A percentile compares a stretch with the other conserved stretches of the same genome.
Evolutionary conservation across 1,140 invertebrate species (phyloP).

Genomic region (Acromyrmex charruanus): DNA sequence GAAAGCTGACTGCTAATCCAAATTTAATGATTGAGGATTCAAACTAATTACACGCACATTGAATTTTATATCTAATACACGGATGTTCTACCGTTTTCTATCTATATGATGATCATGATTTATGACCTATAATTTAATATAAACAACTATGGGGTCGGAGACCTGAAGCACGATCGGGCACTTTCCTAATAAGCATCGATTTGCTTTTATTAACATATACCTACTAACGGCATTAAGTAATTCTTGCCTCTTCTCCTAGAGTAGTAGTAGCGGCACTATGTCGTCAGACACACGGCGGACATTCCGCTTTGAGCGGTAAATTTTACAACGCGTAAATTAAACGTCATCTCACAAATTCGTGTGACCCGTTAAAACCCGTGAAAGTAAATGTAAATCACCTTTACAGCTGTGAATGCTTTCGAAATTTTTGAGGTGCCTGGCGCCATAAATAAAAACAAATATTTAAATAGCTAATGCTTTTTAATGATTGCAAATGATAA

Average conservation of each 20-base stretch:
- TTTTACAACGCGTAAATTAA: conserved; percentile 30
- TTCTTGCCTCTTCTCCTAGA: conserved; percentile 12
- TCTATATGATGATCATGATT: conserved; percentile 45
- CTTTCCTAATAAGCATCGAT: conserved; percentile 70
- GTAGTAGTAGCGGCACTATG: conserved; percentile 2
- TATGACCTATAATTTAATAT: conserved; percentile 46
- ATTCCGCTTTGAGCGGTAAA: conserved; percentile 18
- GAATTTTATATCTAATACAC: conserved; percentile 13
- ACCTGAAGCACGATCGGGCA: conserved; percentile 7
- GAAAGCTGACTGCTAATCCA: conserved; percentile 46
- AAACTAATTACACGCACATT: conserved; percentile 32
- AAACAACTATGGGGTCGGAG: conserved; percentile 35
- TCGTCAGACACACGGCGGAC: background rate
- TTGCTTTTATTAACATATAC: conserved; percentile 59
- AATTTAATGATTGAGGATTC: conserved; percentile 42
- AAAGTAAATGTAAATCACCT: conserved; percentile 60
- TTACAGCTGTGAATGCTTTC: conserved; percentile 41
- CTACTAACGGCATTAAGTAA: conserved; percentile 57
- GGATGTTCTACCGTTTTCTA: background rate
- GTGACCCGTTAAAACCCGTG: conserved; percentile 47
- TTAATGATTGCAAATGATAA: background rate
- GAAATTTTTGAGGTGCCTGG: conserved; percentile 54
- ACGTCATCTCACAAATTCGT: conserved; percentile 20
- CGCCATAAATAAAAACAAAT: background rate
- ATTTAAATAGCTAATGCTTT: background rate